Evolutionary conservation across 2,113 vertebrate species (phyloP).

Genomic region (Marcusenius ussheri): DNA sequence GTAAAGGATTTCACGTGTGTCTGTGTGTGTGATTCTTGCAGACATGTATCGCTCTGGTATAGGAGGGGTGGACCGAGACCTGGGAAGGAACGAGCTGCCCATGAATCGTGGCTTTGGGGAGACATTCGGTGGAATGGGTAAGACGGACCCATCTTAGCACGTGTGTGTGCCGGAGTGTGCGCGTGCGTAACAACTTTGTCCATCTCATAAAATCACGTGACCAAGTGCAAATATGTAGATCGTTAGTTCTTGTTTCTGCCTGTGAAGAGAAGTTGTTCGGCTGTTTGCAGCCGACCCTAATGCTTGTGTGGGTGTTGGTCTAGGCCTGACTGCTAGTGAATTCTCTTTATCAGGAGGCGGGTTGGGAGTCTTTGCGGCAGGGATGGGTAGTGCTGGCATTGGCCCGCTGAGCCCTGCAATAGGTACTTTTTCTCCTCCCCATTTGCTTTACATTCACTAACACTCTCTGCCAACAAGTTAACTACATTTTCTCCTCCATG

Average conservation of each 20-base stretch:
- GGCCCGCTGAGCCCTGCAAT: constrained; percentile 83
- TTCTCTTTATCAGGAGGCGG: constrained; percentile 70
- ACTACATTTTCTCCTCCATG: constrained; percentile 14
- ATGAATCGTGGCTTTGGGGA: constrained; percentile 88
- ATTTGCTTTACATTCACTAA: background rate
- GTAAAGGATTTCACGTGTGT: background rate
- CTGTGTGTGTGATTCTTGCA: constrained; percentile 29
- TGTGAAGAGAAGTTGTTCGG: background rate
- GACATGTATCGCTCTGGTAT: constrained; percentile 83
- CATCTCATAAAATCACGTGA: background rate
- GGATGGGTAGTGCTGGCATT: constrained; percentile 85
- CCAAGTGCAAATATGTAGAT: background rate
- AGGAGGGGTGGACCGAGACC: constrained; percentile 87
- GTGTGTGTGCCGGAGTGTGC: background rate
- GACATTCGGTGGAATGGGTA: constrained; percentile 90
- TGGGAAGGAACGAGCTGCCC: constrained; percentile 78
- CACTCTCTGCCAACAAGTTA: background rate
- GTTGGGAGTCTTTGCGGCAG: constrained; percentile 85
- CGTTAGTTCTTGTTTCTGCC: background rate
- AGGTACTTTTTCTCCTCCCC: constrained; percentile 66
- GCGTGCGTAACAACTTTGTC: background rate
- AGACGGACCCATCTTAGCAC: background rate
- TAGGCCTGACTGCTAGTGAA: constrained; percentile 21
- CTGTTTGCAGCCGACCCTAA: constrained; percentile 7
- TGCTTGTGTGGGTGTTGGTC: background rate